Evolutionary conservation across 2,888 invertebrate genomes (phyloP), one percentile per base, ranked within the genome.

Genomic region (Oxytorus armatus): DNA sequence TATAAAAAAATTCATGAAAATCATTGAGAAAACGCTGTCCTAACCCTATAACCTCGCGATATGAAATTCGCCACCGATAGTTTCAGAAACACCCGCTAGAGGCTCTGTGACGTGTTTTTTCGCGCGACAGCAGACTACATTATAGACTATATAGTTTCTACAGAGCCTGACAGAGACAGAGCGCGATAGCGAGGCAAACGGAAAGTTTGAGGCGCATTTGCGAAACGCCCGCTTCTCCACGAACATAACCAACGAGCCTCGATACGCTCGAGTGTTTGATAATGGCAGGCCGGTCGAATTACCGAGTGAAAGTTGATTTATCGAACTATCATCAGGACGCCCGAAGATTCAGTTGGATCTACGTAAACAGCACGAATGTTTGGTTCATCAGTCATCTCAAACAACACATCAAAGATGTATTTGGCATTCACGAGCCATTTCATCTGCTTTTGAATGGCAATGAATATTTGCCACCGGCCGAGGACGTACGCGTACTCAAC

Each of bases 401-500:
- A 53, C 79, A 88, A 3, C 92, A 92, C 57, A 87, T 92, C 33
- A 76, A 79, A 4, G 84, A 88, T 11, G 57, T 91, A 4, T 92
- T 92, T 63, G 70, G 81, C 8, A 88, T 92, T n/a, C 47, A 79
- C n/a, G 87, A 89, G 74, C 89, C 90, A 0, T 91, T 92, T 81
- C 89, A 92, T 70, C 85, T 92, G 14, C 68, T 90, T 16, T 83
- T 88, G 16, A 86, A 87, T 18, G 85, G 88, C 1, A 85, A 84
- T 14, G 89, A 88, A 49, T 90, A 89, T 82, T 80, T 92, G 49
- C 92, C 92, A 1, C 88, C 91, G 1, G 85, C 80, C 14, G 92
- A 92, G 78, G 92, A 92, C 77, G 85, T 91, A 16, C 86, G 86
- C n/a, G 72, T 88, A n/a, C 66, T 89, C 23, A 82, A 86, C 11